Conservation (phyloP, 2,888 invertebrate genomes). For the Drosophila kokeensis region DNA sequence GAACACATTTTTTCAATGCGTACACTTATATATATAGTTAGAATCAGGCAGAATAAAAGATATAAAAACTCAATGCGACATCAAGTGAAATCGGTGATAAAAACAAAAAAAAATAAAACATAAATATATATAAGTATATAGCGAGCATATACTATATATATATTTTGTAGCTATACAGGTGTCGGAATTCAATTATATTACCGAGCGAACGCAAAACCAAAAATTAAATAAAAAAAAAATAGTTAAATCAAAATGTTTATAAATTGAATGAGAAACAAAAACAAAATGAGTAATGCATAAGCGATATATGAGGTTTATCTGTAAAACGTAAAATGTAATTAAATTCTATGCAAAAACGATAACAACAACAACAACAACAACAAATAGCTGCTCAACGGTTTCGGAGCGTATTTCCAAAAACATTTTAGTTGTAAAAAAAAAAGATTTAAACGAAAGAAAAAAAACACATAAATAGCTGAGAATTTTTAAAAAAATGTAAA, state of each 20-base stretch:
- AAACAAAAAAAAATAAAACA: constrained; percentile 21
- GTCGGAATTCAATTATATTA: constrained; percentile 74
- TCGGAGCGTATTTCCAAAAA: constrained; percentile 84
- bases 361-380: constrained; percentile 47
- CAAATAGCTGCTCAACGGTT: constrained; percentile 84
- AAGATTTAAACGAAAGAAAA: background rate
- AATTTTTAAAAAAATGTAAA: constrained; percentile 38
- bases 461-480: constrained; percentile 52
- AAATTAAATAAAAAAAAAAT: constrained; percentile 22
- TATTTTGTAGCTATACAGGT: constrained; percentile 68
- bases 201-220: constrained; percentile 14
- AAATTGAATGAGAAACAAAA: constrained; percentile 40
- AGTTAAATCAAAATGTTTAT: constrained; percentile 77
- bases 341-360: constrained; percentile 50
- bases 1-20: constrained; percentile 43
- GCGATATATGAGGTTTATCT: constrained; percentile 31
- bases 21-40: constrained; percentile 53
- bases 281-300: constrained; percentile 38
- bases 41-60: constrained; percentile 27
- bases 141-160: constrained; percentile 46
- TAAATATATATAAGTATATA: constrained; percentile 44
- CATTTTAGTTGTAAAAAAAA: constrained; percentile 64
- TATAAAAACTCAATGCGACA: constrained; percentile 48
- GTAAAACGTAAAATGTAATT: constrained; percentile 38
- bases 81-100: constrained; percentile 75